Evolutionary conservation across 2,888 invertebrate species (phyloP), one percentile per base, ranked within the genome.

Genomic region (Dolomedes plantarius): DNA sequence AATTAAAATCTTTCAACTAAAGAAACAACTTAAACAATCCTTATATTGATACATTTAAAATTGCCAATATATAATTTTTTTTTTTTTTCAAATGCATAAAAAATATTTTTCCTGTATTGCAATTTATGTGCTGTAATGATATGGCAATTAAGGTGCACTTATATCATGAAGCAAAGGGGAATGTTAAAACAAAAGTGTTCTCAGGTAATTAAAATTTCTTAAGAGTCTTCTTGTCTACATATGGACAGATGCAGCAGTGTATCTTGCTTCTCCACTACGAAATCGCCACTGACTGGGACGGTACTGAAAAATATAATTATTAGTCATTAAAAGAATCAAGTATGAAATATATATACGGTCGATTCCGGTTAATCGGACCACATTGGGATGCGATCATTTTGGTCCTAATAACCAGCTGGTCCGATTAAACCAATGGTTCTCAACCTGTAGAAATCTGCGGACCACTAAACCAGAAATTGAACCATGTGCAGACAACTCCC

Each of bases 231-330:
- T 16, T 46, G 46, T 74, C 86, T 87, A 97, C 97, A 97, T 97
- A 92, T 97, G 97, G 91, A 97, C 97, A 87, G 97, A 97, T 77
- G 97, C 97, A 46, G 97, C 97, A 28, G 97, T 97, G 92, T 97
- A 97, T 90, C 97, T 95, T 11, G 97, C 97, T 91, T 97, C 97
- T 13, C 97, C 97, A 90, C 96, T 94, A 90, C 95, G 93, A 96
- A 97, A 97, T 90, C 95, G 94, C 97, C 97, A 97, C 89, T 97
- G 96, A 89, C 96, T 96, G 88, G 98, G 98, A 89, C 98, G 97
- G 92, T 98, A 97, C 98, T 98, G 93, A 89, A 93, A 92, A 80
- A 85, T 56, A 82, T 86, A 85, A 87, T 89, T 89, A 5, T 11
- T n/a, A n/a, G n/a, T n/a, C n/a, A n/a, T n/a, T n/a, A n/a, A n/a